Evolutionary conservation across 2,797 vertebrate species (phyloP).

Genomic region (Falco biarmicus): DNA sequence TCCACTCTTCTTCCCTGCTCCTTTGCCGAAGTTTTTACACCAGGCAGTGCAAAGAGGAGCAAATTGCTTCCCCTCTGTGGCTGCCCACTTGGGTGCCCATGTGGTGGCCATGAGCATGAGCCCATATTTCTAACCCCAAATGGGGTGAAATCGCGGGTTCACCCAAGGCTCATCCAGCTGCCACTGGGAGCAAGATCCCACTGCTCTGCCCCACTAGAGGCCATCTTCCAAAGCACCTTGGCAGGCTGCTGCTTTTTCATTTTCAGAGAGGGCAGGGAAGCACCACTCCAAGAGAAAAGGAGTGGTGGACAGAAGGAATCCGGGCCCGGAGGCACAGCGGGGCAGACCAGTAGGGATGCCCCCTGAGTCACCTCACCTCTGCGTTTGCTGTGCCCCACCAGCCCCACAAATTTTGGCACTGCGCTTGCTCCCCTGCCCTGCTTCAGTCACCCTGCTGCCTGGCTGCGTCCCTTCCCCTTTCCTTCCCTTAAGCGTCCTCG

Average conservation of each 20-base stretch:
- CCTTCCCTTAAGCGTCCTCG: fast-evolving
- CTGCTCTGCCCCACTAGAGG: neutral
- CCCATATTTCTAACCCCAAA: fast-evolving
- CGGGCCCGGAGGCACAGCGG: neutral
- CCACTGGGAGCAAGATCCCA: fast-evolving
- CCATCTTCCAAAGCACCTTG: neutral
- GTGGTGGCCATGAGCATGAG: fast-evolving
- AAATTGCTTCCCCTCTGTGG: fast-evolving
- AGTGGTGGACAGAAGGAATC: neutral
- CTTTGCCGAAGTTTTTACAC: neutral
- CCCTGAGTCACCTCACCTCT: neutral
- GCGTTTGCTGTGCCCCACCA: neutral
- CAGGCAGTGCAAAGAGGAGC: neutral
- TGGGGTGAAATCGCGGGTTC: fast-evolving
- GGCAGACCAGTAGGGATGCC: neutral
- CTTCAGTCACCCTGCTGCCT: neutral
- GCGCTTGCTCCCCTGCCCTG: fast-evolving
- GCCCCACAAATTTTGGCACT: neutral
- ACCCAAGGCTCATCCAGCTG: neutral
- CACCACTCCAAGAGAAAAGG: neutral
- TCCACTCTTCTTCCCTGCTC: neutral
- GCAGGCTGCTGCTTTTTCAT: neutral
- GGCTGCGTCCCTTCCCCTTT: neutral
- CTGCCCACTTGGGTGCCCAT: fast-evolving
- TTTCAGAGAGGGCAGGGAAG: neutral